phyloP scores from a whole-genome alignment of 2,113 vertebrate species.

The Ahaetulla prasina region DNA sequence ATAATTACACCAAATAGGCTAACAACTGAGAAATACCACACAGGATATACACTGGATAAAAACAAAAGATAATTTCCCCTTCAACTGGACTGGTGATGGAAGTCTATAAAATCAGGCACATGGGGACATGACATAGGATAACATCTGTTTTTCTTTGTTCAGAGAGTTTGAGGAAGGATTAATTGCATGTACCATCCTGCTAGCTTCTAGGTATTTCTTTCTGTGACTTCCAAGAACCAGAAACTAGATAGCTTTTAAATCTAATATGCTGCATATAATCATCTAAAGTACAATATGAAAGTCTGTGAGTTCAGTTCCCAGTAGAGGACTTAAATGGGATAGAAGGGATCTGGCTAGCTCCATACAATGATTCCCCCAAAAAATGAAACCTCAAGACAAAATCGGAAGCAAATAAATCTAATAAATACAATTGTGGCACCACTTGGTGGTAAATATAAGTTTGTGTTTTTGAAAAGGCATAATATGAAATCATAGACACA shows the following conservation, averaged over 20 bases:
- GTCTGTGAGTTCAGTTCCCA: neutral
- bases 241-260: neutral
- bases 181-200: neutral
- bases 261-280: neutral
- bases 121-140: neutral
- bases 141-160: neutral
- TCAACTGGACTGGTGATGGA: neutral
- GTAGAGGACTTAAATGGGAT: neutral
- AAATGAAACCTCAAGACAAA: neutral
- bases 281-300: neutral
- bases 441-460: neutral
- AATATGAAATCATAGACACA: neutral
- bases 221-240: neutral
- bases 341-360: neutral
- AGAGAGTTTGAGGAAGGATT: neutral
- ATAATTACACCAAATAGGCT: neutral
- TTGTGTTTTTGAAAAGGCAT: neutral
- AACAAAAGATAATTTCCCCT: neutral
- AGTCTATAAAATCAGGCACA: neutral
- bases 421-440: neutral
- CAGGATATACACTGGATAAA: neutral
- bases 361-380: neutral
- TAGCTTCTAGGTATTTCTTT: neutral
- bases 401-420: neutral
- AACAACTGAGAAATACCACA: neutral